Conservation (phyloP, 2,888 invertebrate species). For the Pristionchus exspectatus region DNA sequence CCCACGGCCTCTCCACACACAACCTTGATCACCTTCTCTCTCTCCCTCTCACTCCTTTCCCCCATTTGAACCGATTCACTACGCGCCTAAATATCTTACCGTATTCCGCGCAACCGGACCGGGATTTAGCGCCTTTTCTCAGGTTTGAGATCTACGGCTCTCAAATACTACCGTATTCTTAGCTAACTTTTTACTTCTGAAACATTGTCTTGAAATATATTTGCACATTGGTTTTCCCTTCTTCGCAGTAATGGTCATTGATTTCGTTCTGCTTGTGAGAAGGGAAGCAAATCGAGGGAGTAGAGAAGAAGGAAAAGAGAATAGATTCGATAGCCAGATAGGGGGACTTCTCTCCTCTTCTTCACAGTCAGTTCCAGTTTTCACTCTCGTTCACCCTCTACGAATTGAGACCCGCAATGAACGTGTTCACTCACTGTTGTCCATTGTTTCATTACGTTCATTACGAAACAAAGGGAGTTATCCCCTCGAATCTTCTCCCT, state of each 20-base stretch:
- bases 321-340: slow-evolving; percentile 16
- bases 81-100: not conserved
- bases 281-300: not conserved
- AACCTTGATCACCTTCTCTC: not conserved
- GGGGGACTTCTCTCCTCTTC: slow-evolving; percentile 17
- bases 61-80: not conserved
- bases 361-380: slow-evolving; percentile 34
- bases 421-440: not conserved
- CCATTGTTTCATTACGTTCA: not conserved
- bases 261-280: not conserved
- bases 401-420: not conserved
- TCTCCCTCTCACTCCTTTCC: not conserved
- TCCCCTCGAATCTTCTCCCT: not conserved
- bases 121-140: not conserved
- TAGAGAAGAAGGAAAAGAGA: slow-evolving; percentile 6
- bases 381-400: slow-evolving; percentile 29
- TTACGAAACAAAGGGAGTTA: not conserved
- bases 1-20: not conserved
- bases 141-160: no score
- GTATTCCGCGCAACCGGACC: not conserved
- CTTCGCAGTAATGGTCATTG: not conserved
- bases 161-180: not conserved
- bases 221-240: not conserved
- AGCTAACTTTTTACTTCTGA: not conserved
- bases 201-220: not conserved